Evolutionary conservation across 2,113 vertebrate genomes (phyloP), one percentile per base, ranked within the genome.

Genomic region (Pycnonotus jocosus): DNA sequence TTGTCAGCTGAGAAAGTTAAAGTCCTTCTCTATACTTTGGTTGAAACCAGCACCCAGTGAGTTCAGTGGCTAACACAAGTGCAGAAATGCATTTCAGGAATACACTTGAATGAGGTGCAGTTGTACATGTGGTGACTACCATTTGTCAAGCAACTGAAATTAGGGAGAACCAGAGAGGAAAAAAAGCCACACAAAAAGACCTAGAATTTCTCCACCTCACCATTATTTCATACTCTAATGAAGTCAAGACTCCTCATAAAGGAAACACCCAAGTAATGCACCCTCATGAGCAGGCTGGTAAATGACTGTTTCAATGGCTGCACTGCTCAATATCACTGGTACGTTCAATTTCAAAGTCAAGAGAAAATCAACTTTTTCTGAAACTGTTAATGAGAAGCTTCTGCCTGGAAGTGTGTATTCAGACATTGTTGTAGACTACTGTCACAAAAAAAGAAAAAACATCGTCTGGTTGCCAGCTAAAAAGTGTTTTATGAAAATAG

Each of bases 401-500:
- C n/a, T 78, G 60, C 28, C 57, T 83, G 12, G 50, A 90, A 90
- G 77, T 5, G 30, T 35, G 11, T 42, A 72, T 88, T 91, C 86
- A 94, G 54, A 69, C 27, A 27, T 40, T 9, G 57, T 28, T 76
- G 42, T 57, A 74, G 33, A 72, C 57, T 68, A 6, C 38, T 81
- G 73, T 62, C 60, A 70, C 60, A 66, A 58, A 81, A 86, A 86
- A 79, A 27, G 22, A 81, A 86, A 93, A 65, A 81, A 38, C 25
- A 15, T 38, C 42, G 77, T 81, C 69, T 7, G 0, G 24, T 25
- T 93, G 33, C 54, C 60, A 62, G 24, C 44, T 88, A 71, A 94
- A 87, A 61, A 15, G 11, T 77, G 22, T 57, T 92, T 94, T 76
- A 95, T 57, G 60, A 84, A 96, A 96, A 96, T 0, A 94, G 25